Percentiles rank a stretch among this genome's conserved stretches.
phyloP scores from a whole-genome alignment of 1,140 invertebrate species.

The Conus betulinus region DNA sequence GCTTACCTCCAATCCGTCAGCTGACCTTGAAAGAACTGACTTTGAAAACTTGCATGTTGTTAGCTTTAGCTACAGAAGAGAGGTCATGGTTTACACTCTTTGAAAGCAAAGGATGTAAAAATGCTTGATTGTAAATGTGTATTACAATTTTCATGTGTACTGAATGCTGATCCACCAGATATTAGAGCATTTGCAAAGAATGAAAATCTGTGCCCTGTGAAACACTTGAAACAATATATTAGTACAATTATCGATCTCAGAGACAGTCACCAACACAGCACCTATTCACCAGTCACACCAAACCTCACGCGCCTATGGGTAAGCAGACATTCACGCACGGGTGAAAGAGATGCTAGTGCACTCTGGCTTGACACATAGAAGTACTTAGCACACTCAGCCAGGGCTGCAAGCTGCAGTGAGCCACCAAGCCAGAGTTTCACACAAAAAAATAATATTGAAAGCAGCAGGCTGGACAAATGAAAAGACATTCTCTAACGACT shows the following conservation, averaged over 20 bases:
- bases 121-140: constrained; percentile 5
- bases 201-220: not conserved
- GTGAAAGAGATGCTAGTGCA: not conserved
- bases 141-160: not conserved
- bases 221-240: not conserved
- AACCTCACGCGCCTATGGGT: too few species aligned
- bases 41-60: constrained; percentile 39
- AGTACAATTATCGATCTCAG: too few species aligned
- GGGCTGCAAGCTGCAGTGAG: too few species aligned
- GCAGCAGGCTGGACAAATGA: too few species aligned
- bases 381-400: not conserved
- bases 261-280: too few species aligned
- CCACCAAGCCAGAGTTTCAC: too few species aligned
- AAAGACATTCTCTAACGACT: too few species aligned
- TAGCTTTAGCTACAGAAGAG: constrained; percentile 28
- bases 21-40: constrained; percentile 35
- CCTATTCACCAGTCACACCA: too few species aligned
- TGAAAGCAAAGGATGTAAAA: constrained; percentile 7
- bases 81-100: constrained; percentile 13
- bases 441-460: too few species aligned
- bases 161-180: too few species aligned
- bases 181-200: not conserved
- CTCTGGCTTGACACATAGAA: not conserved
- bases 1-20: not conserved
- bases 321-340: not conserved